Conservation (phyloP, 2,797 vertebrate species). For the Glyptemys insculpta region DNA sequence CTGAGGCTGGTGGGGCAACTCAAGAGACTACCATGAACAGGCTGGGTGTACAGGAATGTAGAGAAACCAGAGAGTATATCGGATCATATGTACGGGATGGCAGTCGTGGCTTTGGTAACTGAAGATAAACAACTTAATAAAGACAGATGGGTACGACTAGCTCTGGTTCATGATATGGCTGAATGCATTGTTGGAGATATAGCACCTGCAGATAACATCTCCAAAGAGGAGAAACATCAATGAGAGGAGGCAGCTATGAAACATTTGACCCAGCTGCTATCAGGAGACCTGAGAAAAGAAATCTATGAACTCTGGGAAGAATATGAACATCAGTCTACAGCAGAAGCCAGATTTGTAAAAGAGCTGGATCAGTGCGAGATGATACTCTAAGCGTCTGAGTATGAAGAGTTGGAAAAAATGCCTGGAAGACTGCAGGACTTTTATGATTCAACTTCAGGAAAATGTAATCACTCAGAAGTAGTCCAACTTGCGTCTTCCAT, state of each 20-base stretch:
- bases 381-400: conserved; percentile 96
- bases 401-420: conserved; percentile 90
- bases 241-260: conserved; percentile 95
- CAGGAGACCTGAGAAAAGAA: conserved; percentile 89
- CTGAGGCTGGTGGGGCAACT: conserved; percentile 92
- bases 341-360: conserved; percentile 93
- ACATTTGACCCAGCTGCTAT: conserved; percentile 87
- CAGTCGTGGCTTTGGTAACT: conserved; percentile 93
- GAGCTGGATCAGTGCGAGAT: conserved; percentile 97
- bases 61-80: conserved; percentile 95
- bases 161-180: conserved; percentile 97
- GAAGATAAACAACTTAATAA: conserved; percentile 90
- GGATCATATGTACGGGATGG: conserved; percentile 99
- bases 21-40: conserved; percentile 93
- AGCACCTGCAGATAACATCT: conserved; percentile 94
- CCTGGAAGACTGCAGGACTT: conserved; percentile 96
- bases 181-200: conserved; percentile 99
- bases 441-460: conserved; percentile 93
- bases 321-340: conserved; percentile 91
- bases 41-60: conserved; percentile 95
- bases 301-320: conserved; percentile 95
- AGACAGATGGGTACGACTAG: conserved; percentile 94
- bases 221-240: conserved; percentile 94
- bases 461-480: conserved; percentile 92
- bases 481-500: conserved; percentile 89